These are phyloP conservation scores for Pristionchus arcanus DNA, from an alignment of 2,888 invertebrate genomes.

Conservation along the genomic window DNA sequence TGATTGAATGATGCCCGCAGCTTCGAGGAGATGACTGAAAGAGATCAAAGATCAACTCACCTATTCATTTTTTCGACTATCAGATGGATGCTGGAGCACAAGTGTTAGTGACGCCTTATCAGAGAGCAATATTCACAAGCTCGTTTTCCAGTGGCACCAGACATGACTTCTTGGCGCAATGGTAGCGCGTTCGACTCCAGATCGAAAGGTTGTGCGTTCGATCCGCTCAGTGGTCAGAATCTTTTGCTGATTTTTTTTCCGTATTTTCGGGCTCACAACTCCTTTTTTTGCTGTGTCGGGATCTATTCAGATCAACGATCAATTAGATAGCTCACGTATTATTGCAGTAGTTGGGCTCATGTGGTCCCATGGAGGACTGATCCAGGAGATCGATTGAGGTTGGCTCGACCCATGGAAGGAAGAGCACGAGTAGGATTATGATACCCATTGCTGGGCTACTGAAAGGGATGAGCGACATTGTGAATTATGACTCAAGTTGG, in stretches of 20 bases:
- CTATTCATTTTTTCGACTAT: neutral
- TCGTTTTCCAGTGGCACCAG: neutral
- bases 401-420: neutral
- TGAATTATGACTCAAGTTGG: too few species aligned
- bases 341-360: constrained; percentile 75
- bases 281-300: too few species aligned
- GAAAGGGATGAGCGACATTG: too few species aligned
- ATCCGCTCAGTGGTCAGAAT: constrained; percentile 55
- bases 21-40: constrained; percentile 67
- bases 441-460: constrained; percentile 3
- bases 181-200: constrained; percentile 57
- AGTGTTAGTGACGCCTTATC: neutral
- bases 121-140: neutral
- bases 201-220: constrained; percentile 56
- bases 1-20: constrained; percentile 71
- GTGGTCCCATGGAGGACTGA: constrained; percentile 62
- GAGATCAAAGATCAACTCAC: neutral
- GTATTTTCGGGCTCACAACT: too few species aligned
- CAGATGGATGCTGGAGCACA: neutral
- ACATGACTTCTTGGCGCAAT: constrained; percentile 56
- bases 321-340: constrained; percentile 66
- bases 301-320: neutral
- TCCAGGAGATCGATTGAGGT: constrained; percentile 66
- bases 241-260: constrained; percentile 18
- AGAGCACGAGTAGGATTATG: neutral